phyloP scores from a whole-genome alignment of 2,888 invertebrate genomes.

The Ophion obscuratus region DNA sequence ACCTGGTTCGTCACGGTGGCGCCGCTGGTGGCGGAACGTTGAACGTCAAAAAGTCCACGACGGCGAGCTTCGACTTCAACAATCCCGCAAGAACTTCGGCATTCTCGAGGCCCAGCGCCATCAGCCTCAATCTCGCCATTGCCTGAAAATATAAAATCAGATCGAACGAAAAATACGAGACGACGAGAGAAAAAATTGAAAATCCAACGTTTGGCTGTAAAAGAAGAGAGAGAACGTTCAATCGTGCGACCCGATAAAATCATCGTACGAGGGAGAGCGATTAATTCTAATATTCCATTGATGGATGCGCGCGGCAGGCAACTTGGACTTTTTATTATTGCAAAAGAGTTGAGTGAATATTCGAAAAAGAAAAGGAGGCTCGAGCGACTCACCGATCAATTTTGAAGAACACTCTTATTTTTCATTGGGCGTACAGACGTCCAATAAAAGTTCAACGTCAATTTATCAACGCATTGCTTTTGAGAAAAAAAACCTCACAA shows the following conservation, averaged over 20 bases:
- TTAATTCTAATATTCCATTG: slow-evolving; percentile 47
- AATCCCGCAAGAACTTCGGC: slow-evolving; percentile 76
- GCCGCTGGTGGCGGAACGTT: background rate
- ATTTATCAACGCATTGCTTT: too few relatives aligned
- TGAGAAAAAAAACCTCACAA: too few relatives aligned
- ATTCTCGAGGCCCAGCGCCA: slow-evolving; percentile 77
- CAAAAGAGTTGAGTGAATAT: background rate
- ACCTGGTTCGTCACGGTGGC: slow-evolving; percentile 65
- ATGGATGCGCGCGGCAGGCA: slow-evolving; percentile 26
- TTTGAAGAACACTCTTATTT: background rate
- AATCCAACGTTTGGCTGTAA: background rate
- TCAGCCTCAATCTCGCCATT: slow-evolving; percentile 78
- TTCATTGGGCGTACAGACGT: background rate
- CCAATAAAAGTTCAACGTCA: too few relatives aligned
- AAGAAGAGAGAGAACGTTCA: background rate
- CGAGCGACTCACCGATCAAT: background rate
- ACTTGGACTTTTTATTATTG: background rate
- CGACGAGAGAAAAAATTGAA: background rate
- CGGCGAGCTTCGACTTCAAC: slow-evolving; percentile 61
- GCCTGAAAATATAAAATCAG: slow-evolving; percentile 69
- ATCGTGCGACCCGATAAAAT: background rate
- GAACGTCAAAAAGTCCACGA: slow-evolving; percentile 68
- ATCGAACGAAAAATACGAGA: background rate
- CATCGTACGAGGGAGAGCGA: background rate
- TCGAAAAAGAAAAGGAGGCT: background rate